phyloP scores from a whole-genome alignment of 2,113 vertebrate species.

The Pterocles burchelli region DNA sequence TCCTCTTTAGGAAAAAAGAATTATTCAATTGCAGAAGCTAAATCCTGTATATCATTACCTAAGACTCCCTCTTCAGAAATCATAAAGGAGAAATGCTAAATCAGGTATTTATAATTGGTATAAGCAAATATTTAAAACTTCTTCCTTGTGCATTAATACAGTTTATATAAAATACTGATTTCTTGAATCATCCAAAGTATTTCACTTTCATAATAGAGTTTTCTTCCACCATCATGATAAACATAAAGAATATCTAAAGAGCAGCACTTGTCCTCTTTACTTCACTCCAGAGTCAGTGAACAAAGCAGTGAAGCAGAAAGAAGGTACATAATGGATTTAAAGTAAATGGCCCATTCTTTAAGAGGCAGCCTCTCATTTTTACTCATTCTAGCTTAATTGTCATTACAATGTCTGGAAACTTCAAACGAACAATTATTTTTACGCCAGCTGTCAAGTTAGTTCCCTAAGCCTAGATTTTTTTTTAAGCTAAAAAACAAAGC shows the following conservation, averaged over 20 bases:
- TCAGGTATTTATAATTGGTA: background rate
- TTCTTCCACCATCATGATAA: slow-evolving; percentile 38
- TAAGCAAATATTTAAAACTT: background rate
- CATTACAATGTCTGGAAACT: slow-evolving; percentile 76
- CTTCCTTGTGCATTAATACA: background rate
- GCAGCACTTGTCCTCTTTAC: slow-evolving; percentile 69
- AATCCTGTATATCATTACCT: background rate
- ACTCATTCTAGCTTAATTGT: slow-evolving; percentile 73
- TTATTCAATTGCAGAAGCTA: background rate
- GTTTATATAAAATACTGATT: background rate
- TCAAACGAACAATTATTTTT: slow-evolving; percentile 70
- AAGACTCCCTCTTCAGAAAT: slow-evolving; percentile 22
- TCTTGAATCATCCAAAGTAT: background rate
- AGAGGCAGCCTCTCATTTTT: slow-evolving; percentile 57
- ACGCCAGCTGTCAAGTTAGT: slow-evolving; percentile 60
- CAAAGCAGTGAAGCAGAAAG: slow-evolving; percentile 81
- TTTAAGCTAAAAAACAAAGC: background rate
- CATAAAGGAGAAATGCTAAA: slow-evolving; percentile 1
- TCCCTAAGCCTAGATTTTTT: slow-evolving; percentile 28
- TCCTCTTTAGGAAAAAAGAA: background rate
- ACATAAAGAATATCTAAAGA: slow-evolving; percentile 64
- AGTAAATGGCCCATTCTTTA: slow-evolving; percentile 80
- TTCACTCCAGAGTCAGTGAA: slow-evolving; percentile 75
- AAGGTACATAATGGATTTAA: slow-evolving; percentile 79
- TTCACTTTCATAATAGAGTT: slow-evolving; percentile 16